phyloP scores from a whole-genome alignment of 2,797 vertebrate species.

The Brachyalestes nurse region DNA sequence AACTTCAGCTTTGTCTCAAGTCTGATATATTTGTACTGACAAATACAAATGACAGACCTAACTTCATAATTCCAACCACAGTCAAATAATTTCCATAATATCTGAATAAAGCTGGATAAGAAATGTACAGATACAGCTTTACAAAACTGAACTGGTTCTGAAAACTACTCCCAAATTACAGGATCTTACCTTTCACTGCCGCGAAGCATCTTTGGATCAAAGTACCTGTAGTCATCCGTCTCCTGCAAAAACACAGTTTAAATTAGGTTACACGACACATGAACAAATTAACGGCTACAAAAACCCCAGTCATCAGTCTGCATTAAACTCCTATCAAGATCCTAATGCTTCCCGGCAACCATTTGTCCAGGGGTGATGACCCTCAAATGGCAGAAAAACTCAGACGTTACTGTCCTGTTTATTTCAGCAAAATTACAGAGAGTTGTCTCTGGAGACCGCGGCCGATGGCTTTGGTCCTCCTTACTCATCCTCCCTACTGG shows the following conservation, averaged over 20 bases:
- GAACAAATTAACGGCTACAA: constrained; percentile 27
- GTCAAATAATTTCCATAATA: constrained; percentile 31
- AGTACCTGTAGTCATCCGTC: constrained; percentile 97
- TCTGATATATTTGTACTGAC: constrained; percentile 16
- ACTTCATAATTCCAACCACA: constrained; percentile 21
- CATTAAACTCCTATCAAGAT: constrained; percentile 51
- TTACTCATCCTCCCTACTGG: constrained; percentile 46
- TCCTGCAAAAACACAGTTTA: constrained; percentile 79
- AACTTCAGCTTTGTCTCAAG: constrained; percentile 34
- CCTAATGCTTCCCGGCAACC: constrained; percentile 27
- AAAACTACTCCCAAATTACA: constrained; percentile 14
- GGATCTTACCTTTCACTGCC: constrained; percentile 90
- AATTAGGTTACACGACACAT: constrained; percentile 25
- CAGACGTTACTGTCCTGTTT: constrained; percentile 21
- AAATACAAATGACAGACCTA: constrained; percentile 10
- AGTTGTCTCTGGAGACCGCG: constrained; percentile 31
- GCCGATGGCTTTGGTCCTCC: constrained; percentile 44
- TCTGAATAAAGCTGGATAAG: constrained; percentile 37
- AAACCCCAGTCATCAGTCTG: constrained; percentile 42
- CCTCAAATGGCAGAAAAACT: constrained; percentile 35
- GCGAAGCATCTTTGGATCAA: constrained; percentile 97
- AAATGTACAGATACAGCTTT: constrained; percentile 22
- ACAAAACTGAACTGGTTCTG: constrained; percentile 18
- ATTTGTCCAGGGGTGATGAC: constrained; percentile 24
- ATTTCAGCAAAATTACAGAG: constrained; percentile 34